Evolutionary conservation across 37 sponge, comb jelly and placozoan species (phyloP).

Genomic region (Tethya wilhelma): DNA sequence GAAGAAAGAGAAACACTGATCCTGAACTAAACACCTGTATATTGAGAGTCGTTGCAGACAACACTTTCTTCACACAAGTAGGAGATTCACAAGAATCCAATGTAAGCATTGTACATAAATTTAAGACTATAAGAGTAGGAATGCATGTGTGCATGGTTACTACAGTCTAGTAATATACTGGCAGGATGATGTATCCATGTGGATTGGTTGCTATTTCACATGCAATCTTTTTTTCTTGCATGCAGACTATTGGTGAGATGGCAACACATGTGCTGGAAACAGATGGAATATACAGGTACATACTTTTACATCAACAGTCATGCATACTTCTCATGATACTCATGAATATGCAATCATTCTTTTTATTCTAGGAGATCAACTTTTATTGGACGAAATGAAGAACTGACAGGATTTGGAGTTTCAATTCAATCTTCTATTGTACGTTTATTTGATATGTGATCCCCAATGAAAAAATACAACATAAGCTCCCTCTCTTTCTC

Average conservation of each 20-base stretch:
- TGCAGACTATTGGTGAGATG: conserved; percentile 58
- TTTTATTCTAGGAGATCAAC: conserved; percentile 20
- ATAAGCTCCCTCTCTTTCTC: neutral
- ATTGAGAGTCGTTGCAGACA: conserved; percentile 51
- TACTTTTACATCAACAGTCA: too few species aligned
- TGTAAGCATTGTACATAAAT: conserved; percentile 13
- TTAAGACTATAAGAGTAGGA: too few species aligned
- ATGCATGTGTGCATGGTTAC: too few species aligned
- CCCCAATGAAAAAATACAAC: neutral
- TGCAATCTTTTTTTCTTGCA: neutral
- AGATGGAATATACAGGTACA: conserved; percentile 60
- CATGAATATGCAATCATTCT: neutral
- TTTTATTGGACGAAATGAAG: conserved; percentile 3
- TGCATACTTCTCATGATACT: too few species aligned
- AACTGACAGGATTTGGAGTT: conserved; percentile 22
- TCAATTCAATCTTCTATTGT: conserved; percentile 34
- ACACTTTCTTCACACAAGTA: conserved; percentile 19
- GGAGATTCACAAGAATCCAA: conserved; percentile 30
- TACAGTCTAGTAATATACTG: neutral
- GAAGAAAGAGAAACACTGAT: too few species aligned
- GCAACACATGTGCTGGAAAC: conserved; percentile 26
- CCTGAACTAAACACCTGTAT: conserved; percentile 42
- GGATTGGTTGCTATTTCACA: neutral
- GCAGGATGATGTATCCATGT: neutral
- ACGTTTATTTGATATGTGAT: neutral